Conservation (phyloP, 2,888 invertebrate genomes). For the Platycheirus rosarum region DNA sequence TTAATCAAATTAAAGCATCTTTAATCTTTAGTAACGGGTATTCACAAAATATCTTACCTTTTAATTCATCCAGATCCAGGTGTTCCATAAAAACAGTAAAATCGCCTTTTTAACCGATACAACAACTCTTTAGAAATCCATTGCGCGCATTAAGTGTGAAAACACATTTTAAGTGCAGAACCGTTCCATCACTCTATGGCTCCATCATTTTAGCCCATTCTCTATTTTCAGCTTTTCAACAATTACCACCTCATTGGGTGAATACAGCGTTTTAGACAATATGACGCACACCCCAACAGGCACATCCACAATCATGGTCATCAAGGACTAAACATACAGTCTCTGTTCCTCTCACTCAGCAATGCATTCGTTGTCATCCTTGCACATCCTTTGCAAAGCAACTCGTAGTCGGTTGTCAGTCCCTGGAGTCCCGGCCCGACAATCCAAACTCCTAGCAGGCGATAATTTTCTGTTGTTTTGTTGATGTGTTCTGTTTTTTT, state of each 20-base stretch:
- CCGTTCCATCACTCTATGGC: slow-evolving; percentile 16
- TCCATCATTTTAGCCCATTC: slow-evolving; percentile 41
- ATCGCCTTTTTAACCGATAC: slow-evolving; percentile 67
- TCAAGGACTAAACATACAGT: slow-evolving; percentile 26
- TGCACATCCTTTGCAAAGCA: slow-evolving; percentile 40
- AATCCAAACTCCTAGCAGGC: slow-evolving; percentile 47
- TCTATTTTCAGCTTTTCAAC: slow-evolving; percentile 54
- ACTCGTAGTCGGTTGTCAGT: slow-evolving; percentile 19
- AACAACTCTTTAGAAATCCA: slow-evolving; percentile 11
- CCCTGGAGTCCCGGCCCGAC: slow-evolving; percentile 3
- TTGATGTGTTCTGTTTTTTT: slow-evolving; percentile 56
- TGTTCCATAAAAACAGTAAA: no score
- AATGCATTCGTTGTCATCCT: slow-evolving; percentile 47
- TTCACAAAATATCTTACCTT: slow-evolving; percentile 30
- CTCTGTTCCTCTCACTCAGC: slow-evolving; percentile 24
- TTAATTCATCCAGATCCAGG: slow-evolving; percentile 32
- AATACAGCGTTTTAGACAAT: slow-evolving; percentile 70
- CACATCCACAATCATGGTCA: slow-evolving; percentile 44
- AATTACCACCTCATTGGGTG: slow-evolving; percentile 73
- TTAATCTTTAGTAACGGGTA: no score
- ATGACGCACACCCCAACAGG: slow-evolving; percentile 60
- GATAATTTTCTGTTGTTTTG: slow-evolving; percentile 68
- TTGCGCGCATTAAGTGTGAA: slow-evolving; percentile 1
- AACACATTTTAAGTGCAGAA: slow-evolving; percentile 33
- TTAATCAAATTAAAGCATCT: no score